Evolutionary conservation across 2,113 vertebrate species (phyloP).

Genomic region (Acanthochromis polyacanthus): DNA sequence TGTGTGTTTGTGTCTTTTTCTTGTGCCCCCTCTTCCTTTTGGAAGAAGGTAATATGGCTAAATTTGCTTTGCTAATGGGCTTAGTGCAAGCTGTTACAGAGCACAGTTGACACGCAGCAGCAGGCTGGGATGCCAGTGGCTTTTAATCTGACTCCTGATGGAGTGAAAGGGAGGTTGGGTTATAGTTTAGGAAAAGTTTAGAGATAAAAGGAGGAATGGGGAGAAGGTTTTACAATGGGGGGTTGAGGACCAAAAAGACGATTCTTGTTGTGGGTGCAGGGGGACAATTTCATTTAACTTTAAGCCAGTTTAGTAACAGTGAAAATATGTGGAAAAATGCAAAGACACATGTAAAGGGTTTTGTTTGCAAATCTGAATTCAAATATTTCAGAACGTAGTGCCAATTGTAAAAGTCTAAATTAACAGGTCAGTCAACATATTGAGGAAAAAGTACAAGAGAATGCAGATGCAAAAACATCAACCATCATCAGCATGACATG

Average conservation of each 20-base stretch:
- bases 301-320: not conserved
- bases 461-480: not conserved
- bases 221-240: constrained; percentile 59
- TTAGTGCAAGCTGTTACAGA: constrained; percentile 87
- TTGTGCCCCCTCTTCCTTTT: constrained; percentile 73
- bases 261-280: constrained; percentile 13
- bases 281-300: constrained; percentile 69
- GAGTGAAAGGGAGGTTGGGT: constrained; percentile 67
- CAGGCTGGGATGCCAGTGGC: constrained; percentile 62
- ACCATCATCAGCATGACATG: too few species aligned
- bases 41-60: constrained; percentile 83
- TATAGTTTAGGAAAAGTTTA: constrained; percentile 62
- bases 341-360: not conserved
- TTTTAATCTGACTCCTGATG: constrained; percentile 79
- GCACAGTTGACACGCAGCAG: constrained; percentile 71
- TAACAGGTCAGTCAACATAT: not conserved
- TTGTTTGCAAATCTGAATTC: not conserved
- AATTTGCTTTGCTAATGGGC: constrained; percentile 87
- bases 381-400: not conserved
- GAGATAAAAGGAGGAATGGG: constrained; percentile 74
- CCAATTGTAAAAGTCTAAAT: not conserved
- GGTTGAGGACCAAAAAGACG: constrained; percentile 31
- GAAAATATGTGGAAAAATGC: not conserved
- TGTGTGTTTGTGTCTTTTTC: constrained; percentile 78
- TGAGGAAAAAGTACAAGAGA: not conserved